These are phyloP conservation scores for Urocynchramus pylzowi DNA, from an alignment of 2,113 vertebrate genomes.

Conservation along the genomic window DNA sequence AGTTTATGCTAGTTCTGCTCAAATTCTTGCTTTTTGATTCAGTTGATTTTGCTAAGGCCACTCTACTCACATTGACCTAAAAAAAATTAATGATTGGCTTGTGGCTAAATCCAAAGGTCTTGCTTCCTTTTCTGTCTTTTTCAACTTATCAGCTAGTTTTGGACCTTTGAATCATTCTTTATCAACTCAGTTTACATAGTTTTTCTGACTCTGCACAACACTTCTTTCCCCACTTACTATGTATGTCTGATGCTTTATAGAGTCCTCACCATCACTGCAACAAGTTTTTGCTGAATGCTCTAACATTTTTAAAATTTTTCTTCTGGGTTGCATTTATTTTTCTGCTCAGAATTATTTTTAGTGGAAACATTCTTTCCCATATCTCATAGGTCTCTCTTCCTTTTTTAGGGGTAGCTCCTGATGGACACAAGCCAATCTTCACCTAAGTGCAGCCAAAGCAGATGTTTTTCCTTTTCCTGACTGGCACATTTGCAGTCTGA, in stretches of 20 bases:
- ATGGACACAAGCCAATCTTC: neutral
- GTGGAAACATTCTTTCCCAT: neutral
- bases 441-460: neutral
- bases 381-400: neutral
- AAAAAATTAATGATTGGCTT: conserved; percentile 67
- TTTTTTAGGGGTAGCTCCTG: neutral
- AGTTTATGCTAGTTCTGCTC: neutral
- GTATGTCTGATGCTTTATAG: neutral
- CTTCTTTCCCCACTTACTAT: neutral
- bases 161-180: conserved; percentile 64
- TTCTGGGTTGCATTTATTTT: neutral
- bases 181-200: conserved; percentile 53
- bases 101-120: conserved; percentile 64
- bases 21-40: neutral
- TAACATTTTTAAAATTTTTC: neutral
- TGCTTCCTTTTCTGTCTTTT: conserved; percentile 26
- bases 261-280: neutral
- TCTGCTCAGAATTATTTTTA: neutral
- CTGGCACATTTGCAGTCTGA: neutral
- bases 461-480: neutral
- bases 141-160: conserved; percentile 49
- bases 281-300: neutral
- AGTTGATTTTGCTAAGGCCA: conserved; percentile 9
- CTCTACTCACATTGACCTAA: conserved; percentile 35
- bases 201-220: conserved; percentile 52